Evolutionary conservation across 1,140 invertebrate genomes (phyloP), one percentile per base, ranked within the genome.

Genomic region (Ooceraea biroi): DNA sequence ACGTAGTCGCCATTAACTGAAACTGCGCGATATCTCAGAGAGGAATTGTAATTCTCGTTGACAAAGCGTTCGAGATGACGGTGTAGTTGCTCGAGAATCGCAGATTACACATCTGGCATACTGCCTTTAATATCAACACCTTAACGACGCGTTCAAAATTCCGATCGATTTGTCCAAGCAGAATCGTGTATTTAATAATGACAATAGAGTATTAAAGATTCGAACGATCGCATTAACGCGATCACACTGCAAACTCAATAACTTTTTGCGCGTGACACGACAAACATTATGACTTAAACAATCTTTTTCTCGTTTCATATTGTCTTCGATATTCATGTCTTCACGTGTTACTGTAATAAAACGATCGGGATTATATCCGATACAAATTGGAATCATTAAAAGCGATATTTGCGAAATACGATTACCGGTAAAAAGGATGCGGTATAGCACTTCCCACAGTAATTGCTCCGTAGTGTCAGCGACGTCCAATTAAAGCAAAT

Each of bases 401-500:
- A 27, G 19, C 22, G 36, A 55, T 71, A 71, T 55, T 69, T 41
- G 48, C 12, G 76, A 30, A 77, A 77, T 66, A 77, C 61, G 19
- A 78, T 78, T 68, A 68, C 30, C 11, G 36, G 30, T 36, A 36
- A 27, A 78, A 69, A 78, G 48, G n/a, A 68, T 14, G n/a, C 22
- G 17, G 11, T 55, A 68, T 27, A 55, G 22, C 22, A 78, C 50
- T 22, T 69, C 50, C 3, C 25, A 46, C 12, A 3, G 48, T 71
- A 80, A 78, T 69, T 30, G 63, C 44, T 30, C 50, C 30, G n/a
- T 36, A 71, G 36, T 58, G 50, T 58, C 65, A 30, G 36, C 19
- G 25, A 22, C 19, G 36, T 71, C 65, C 65, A 71, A 80, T 80
- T 80, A 80, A 80, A 71, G 52, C 36, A 36, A 80, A 71, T 80